Percentiles rank a stretch among this genome's conserved stretches.
phyloP scores from a whole-genome alignment of 2,113 vertebrate genomes.

The Oryctolagus cuniculus region mOryCun1.1 NC_091438.1:43480501-43481000 shows the following conservation, averaged over 20 bases:
- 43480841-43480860: constrained; percentile 89
- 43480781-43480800: constrained; percentile 84
- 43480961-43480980: not conserved
- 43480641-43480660: not conserved
- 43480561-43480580: no score
- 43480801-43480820: constrained; percentile 90
- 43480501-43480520: no score
- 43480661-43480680: not conserved
- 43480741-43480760: accelerated
- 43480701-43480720: no score
- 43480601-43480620: not conserved
- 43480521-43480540: no score
- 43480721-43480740: not conserved
- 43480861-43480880: constrained; percentile 91
- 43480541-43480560: no score
- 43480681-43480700: no score
- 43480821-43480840: constrained; percentile 92
- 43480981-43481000: not conserved
- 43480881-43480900: constrained; percentile 91
- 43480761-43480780: constrained; percentile 85
- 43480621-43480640: not conserved
- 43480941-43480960: constrained; percentile 79
- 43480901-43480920: constrained; percentile 88
- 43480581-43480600: not conserved
- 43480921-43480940: constrained; percentile 76